A percentile compares a stretch with the other conserved stretches of the same genome.
Conservation (phyloP, 2,113 vertebrate species). For the Notothenia rossii region DNA sequence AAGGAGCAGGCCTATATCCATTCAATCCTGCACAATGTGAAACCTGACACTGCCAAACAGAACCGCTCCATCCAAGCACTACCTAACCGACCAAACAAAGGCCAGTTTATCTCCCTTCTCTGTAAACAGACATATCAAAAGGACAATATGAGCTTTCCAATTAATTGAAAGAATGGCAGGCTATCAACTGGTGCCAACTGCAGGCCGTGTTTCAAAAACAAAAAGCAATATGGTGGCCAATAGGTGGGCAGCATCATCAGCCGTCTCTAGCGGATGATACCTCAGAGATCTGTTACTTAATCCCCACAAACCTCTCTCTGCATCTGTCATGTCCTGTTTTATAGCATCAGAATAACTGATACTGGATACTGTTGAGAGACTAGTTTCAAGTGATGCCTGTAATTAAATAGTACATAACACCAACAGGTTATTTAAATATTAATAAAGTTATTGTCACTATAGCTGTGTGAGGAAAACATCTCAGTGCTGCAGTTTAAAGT, state of each 20-base stretch:
- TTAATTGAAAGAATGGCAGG: slow-evolving; percentile 52
- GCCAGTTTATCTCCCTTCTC: slow-evolving; percentile 58
- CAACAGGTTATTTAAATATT: background rate
- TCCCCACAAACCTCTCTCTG: background rate
- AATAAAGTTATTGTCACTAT: background rate
- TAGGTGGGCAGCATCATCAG: slow-evolving; percentile 17
- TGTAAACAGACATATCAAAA: slow-evolving; percentile 57
- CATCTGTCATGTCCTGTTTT: slow-evolving; percentile 2
- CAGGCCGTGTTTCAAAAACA: slow-evolving; percentile 4
- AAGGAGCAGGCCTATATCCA: slow-evolving; percentile 61
- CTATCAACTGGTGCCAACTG: slow-evolving; percentile 13
- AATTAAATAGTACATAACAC: background rate
- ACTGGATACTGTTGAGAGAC: background rate
- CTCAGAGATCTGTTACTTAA: slow-evolving; percentile 6
- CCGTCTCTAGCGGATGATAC: slow-evolving; percentile 12
- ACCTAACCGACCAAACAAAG: slow-evolving; percentile 62
- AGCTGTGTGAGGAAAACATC: background rate
- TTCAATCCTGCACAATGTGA: slow-evolving; percentile 75
- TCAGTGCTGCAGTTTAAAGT: background rate
- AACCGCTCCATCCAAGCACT: slow-evolving; percentile 43
- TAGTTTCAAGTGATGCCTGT: background rate
- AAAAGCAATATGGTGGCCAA: slow-evolving; percentile 1
- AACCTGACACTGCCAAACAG: slow-evolving; percentile 76
- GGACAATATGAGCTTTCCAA: slow-evolving; percentile 61
- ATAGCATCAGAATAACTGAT: background rate